Percentiles rank a stretch among this genome's conserved stretches.
phyloP scores from a whole-genome alignment of 1,140 invertebrate genomes.

The Cyrtorhinus lividipennis region DNA sequence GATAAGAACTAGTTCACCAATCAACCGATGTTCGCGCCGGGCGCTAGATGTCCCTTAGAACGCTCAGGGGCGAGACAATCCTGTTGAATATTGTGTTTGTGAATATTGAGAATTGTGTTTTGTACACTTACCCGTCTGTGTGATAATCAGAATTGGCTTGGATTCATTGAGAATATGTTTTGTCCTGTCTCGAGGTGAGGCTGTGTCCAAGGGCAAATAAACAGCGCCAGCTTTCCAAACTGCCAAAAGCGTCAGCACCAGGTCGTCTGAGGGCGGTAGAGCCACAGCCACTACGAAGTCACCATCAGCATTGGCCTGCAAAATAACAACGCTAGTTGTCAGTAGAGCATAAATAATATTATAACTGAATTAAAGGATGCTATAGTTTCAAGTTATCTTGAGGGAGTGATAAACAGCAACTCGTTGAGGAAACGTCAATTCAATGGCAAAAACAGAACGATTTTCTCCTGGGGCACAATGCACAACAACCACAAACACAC shows the following conservation, averaged over 20 bases:
- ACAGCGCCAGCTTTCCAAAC: constrained; percentile 67
- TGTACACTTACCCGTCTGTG: constrained; percentile 34
- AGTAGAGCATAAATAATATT: not conserved
- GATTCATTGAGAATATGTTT: constrained; percentile 62
- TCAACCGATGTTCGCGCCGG: not conserved
- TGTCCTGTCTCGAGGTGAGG: constrained; percentile 55
- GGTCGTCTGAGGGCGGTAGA: constrained; percentile 53
- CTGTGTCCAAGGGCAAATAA: constrained; percentile 65
- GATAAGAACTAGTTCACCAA: not conserved
- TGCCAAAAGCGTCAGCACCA: constrained; percentile 51
- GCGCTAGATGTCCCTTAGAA: not conserved
- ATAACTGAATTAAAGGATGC: not conserved
- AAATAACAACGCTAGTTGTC: not conserved
- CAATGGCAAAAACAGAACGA: too few species aligned
- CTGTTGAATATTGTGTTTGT: not conserved
- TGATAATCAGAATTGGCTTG: constrained; percentile 50
- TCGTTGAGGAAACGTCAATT: too few species aligned
- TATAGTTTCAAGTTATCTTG: not conserved
- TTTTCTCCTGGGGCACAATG: too few species aligned
- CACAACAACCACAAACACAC: too few species aligned
- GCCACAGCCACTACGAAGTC: constrained; percentile 57
- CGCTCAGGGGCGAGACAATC: too few species aligned
- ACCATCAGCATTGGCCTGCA: constrained; percentile 39
- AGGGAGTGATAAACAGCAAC: not conserved
- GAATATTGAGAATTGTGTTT: not conserved